A percentile compares a stretch with the other conserved stretches of the same genome.
Conservation (phyloP, 2,797 vertebrate species). For the Spinibarbus caldwelli region DNA sequence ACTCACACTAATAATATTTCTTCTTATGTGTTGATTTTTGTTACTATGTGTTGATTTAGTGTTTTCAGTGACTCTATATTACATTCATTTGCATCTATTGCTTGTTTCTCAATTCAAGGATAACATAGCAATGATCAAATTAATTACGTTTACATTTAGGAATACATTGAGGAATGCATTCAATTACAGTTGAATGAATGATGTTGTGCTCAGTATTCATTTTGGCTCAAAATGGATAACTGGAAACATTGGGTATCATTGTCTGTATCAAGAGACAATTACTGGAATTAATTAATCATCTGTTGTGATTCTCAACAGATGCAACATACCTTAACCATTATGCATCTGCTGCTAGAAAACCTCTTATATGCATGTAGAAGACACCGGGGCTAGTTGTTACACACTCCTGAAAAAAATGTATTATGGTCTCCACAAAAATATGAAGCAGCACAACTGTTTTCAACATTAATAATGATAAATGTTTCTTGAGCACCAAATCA, state of each 20-base stretch:
- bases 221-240: conserved; percentile 1
- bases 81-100: conserved; percentile 7
- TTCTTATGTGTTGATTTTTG: conserved; percentile 1
- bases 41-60: not conserved
- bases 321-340: conserved; percentile 26
- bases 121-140: conserved; percentile 3
- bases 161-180: too few relatives aligned
- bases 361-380: conserved; percentile 27
- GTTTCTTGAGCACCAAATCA: not conserved
- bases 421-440: not conserved
- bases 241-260: conserved; percentile 22
- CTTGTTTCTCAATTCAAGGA: conserved; percentile 15
- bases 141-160: too few relatives aligned
- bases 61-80: not conserved
- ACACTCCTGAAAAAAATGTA: not conserved
- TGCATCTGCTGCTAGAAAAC: conserved; percentile 15
- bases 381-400: not conserved
- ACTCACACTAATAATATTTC: conserved; percentile 1
- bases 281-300: conserved; percentile 2
- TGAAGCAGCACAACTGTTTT: not conserved
- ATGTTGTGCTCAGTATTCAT: not conserved
- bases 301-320: conserved; percentile 24
- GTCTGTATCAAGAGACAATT: conserved; percentile 12
- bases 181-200: too few relatives aligned
- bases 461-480: not conserved